phyloP scores from a whole-genome alignment of 2,888 invertebrate genomes.

The Hemaris fuciformis region DNA sequence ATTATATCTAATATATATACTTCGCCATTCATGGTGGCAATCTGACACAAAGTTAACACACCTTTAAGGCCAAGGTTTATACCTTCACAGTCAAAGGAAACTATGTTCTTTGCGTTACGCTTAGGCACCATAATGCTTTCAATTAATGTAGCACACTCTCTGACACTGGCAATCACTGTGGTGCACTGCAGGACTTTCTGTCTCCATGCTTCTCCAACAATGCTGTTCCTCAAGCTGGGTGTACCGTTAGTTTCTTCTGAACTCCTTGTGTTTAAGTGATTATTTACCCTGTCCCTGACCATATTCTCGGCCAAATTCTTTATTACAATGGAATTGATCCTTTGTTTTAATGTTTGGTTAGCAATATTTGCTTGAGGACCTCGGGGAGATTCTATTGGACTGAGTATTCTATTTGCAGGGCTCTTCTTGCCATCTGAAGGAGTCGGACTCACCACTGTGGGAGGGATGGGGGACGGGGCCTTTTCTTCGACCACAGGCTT shows the following conservation, averaged over 20 bases:
- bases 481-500: conserved; percentile 71
- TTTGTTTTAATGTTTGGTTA: conserved; percentile 91
- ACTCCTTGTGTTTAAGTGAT: conserved; percentile 70
- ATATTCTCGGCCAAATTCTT: conserved; percentile 94
- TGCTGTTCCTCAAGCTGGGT: conserved; percentile 64
- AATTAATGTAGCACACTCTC: conserved; percentile 89
- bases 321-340: conserved; percentile 93
- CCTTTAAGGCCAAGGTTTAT: conserved; percentile 95
- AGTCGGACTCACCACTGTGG: conserved; percentile 65
- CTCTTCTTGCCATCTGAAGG: conserved; percentile 71
- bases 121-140: conserved; percentile 86
- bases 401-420: conserved; percentile 76
- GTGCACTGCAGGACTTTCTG: conserved; percentile 90
- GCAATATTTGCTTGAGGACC: conserved; percentile 76
- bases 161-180: conserved; percentile 88
- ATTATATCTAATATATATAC: conserved; percentile 94
- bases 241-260: conserved; percentile 70
- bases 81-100: conserved; percentile 96
- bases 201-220: conserved; percentile 89
- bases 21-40: conserved; percentile 90
- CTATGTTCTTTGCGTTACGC: conserved; percentile 80
- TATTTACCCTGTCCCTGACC: conserved; percentile 75
- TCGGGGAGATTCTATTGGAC: conserved; percentile 76
- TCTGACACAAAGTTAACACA: conserved; percentile 91
- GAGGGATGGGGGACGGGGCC: conserved; percentile 60